These are phyloP conservation scores for Lagenorhynchus albirostris DNA, from an alignment of 2,113 vertebrate genomes.

Conservation along the genomic window DNA sequence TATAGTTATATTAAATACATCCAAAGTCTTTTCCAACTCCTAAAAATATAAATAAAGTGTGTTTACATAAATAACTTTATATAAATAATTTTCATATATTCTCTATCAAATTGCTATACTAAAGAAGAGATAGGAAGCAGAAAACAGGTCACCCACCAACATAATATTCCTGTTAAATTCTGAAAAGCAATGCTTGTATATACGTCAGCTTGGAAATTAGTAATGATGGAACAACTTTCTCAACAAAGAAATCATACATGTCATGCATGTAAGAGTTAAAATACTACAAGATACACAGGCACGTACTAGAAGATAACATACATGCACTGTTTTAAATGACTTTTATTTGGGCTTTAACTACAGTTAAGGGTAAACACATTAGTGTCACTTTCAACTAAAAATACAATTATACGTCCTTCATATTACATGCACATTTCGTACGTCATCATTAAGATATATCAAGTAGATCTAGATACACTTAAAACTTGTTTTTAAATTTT, in stretches of 20 bases:
- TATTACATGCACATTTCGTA: not conserved
- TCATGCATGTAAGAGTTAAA: not conserved
- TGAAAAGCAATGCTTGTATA: not conserved
- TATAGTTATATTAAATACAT: constrained; percentile 98
- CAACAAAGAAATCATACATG: not conserved
- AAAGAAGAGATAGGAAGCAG: not conserved
- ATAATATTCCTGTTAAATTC: constrained; percentile 22
- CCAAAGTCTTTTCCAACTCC: constrained; percentile 91
- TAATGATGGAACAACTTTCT: not conserved
- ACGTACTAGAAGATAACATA: not conserved
- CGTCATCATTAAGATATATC: not conserved
- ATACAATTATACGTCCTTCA: not conserved
- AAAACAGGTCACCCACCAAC: not conserved
- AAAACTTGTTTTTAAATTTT: constrained; percentile 17
- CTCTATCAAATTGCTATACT: not conserved
- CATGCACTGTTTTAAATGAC: not conserved
- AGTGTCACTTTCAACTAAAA: not conserved
- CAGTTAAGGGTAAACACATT: not conserved
- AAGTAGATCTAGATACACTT: not conserved
- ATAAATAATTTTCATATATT: constrained; percentile 16
- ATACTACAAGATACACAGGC: not conserved
- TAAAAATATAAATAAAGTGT: constrained; percentile 75
- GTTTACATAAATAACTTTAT: constrained; percentile 15
- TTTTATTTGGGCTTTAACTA: constrained; percentile 36
- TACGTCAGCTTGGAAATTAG: not conserved